Evolutionary conservation across 2,797 vertebrate genomes (phyloP).

Genomic region (Pygocentrus nattereri): DNA sequence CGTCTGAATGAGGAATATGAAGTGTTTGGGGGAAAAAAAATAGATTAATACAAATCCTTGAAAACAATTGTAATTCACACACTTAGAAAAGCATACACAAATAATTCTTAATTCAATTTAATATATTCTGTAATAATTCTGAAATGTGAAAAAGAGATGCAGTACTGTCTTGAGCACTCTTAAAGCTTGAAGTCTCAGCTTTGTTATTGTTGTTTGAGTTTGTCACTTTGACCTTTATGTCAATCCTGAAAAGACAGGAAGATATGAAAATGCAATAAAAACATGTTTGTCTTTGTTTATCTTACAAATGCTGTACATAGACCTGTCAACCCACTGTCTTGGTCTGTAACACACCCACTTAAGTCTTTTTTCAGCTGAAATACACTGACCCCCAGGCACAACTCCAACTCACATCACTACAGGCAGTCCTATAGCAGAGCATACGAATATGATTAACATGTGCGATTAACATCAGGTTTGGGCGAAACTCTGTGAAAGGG

Average conservation of each 20-base stretch:
- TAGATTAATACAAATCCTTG: too few relatives aligned
- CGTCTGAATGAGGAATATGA: too few relatives aligned
- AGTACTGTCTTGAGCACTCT: neutral
- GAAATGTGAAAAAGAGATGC: neutral
- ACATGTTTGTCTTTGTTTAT: neutral
- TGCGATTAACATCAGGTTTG: neutral
- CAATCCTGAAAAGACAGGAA: neutral
- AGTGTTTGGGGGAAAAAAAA: too few relatives aligned
- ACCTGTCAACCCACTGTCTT: neutral
- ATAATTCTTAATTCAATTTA: too few relatives aligned
- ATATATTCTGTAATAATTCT: too few relatives aligned
- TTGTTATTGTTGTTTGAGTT: neutral
- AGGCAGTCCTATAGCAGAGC: neutral
- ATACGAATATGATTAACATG: neutral
- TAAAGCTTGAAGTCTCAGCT: neutral
- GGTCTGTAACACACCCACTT: neutral
- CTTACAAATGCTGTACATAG: neutral
- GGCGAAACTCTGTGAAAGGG: neutral
- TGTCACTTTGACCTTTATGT: conserved; percentile 1
- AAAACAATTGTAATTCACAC: too few relatives aligned
- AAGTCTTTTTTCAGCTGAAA: neutral
- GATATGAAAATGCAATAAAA: neutral
- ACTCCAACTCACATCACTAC: neutral
- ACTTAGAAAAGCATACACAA: too few relatives aligned
- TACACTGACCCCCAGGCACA: neutral